These are phyloP conservation scores for Edolisoma coerulescens DNA, from an alignment of 2,113 vertebrate genomes.

Conservation along the genomic window DNA sequence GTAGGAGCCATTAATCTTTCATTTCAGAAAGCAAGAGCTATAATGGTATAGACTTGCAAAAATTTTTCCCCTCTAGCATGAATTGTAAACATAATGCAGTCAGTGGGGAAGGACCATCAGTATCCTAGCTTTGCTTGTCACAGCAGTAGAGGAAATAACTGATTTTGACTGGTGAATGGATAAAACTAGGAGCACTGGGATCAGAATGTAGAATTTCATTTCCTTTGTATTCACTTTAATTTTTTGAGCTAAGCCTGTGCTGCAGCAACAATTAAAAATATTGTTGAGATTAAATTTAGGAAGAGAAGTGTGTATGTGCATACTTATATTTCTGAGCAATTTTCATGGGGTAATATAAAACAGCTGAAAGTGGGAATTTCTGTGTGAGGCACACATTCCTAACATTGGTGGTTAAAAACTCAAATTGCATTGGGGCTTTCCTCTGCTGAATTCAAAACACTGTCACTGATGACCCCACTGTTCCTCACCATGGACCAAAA, in stretches of 20 bases:
- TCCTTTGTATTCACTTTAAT: not conserved
- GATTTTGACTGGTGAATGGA: not conserved
- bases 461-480: not conserved
- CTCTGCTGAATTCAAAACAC: not conserved
- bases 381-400: not conserved
- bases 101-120: not conserved
- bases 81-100: not conserved
- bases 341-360: not conserved
- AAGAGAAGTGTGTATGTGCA: not conserved
- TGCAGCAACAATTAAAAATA: not conserved
- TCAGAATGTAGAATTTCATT: not conserved
- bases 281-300: not conserved
- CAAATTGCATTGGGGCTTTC: not conserved
- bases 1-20: not conserved
- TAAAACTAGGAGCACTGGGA: not conserved
- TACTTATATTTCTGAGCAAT: not conserved
- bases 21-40: not conserved
- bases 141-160: not conserved
- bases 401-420: not conserved
- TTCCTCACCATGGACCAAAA: not conserved
- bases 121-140: not conserved
- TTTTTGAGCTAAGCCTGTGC: not conserved
- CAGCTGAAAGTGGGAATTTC: not conserved
- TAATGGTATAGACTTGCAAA: not conserved
- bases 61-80: not conserved